These are phyloP conservation scores for Listronotus oregonensis DNA, from an alignment of 1,140 invertebrate species.

Conservation along the genomic window DNA sequence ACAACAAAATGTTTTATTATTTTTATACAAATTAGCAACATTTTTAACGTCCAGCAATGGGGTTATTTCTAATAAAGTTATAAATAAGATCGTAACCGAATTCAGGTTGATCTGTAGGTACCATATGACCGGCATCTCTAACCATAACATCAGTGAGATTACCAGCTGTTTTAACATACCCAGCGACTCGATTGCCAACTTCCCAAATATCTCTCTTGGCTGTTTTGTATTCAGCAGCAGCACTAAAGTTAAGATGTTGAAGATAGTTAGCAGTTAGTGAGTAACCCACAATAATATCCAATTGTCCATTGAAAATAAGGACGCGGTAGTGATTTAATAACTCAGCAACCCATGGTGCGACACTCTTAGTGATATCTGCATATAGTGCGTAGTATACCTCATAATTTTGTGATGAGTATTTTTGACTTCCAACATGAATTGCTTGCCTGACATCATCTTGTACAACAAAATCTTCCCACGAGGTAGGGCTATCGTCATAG, in stretches of 20 bases:
- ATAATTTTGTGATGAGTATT: conserved; percentile 57
- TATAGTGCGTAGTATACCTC: conserved; percentile 67
- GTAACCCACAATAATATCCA: conserved; percentile 84
- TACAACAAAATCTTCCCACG: conserved; percentile 58
- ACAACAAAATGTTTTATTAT: too few relatives aligned
- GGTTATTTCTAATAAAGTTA: conserved; percentile 68
- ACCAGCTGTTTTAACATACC: conserved; percentile 70
- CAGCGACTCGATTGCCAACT: conserved; percentile 70
- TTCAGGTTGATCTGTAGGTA: conserved; percentile 76
- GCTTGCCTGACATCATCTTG: conserved; percentile 61
- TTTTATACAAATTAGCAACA: too few relatives aligned
- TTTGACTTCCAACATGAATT: conserved; percentile 59
- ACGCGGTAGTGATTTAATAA: conserved; percentile 70
- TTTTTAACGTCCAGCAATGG: too few relatives aligned
- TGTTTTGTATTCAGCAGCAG: conserved; percentile 64
- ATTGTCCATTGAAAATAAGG: conserved; percentile 78
- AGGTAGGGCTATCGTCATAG: background rate
- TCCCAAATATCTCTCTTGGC: conserved; percentile 67
- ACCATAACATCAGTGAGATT: conserved; percentile 53
- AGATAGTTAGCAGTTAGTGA: conserved; percentile 76
- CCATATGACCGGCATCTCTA: conserved; percentile 58
- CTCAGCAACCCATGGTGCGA: conserved; percentile 74
- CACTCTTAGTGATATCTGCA: conserved; percentile 79
- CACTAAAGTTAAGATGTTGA: conserved; percentile 66
- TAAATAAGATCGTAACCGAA: conserved; percentile 76